These are phyloP conservation scores for Pseudorhiza aurosa DNA, from an alignment of 30 jellyfish, hydroid and myxozoan genomes.

Conservation along the genomic window DNA sequence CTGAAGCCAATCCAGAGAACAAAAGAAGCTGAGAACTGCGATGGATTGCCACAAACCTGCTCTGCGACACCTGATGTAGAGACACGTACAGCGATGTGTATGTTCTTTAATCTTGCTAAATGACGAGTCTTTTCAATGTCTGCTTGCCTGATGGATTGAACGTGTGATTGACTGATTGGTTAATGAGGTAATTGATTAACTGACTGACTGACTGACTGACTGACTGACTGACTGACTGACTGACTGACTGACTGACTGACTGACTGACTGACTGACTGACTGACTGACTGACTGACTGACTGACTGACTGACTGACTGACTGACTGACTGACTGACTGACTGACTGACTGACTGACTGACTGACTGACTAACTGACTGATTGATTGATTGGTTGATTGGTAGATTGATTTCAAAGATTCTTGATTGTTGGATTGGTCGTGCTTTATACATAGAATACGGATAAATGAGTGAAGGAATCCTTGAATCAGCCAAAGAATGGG, in stretches of 20 bases:
- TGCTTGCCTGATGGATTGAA: neutral
- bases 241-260: neutral
- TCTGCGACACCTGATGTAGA: constrained; percentile 13
- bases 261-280: neutral
- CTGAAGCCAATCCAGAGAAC: constrained; percentile 30
- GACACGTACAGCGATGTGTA: constrained; percentile 25
- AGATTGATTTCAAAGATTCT: no score
- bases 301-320: no score
- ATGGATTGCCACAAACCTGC: constrained; percentile 20
- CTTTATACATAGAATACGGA: no score
- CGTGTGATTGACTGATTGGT: neutral
- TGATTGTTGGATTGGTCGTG: no score
- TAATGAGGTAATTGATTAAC: neutral
- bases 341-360: no score
- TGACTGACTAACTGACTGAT: no score
- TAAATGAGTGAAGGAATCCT: no score
- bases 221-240: neutral
- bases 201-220: neutral
- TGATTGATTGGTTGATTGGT: no score
- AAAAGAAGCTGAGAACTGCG: constrained; percentile 17
- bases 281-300: no score
- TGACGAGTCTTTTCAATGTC: neutral
- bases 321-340: no score
- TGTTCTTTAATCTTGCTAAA: neutral
- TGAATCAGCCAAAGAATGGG: no score